Percentiles rank a stretch among this genome's conserved stretches.
These are phyloP conservation scores for Drosophila tropicalis DNA, from an alignment of 1,140 invertebrate genomes.

Conservation along the genomic window DNA sequence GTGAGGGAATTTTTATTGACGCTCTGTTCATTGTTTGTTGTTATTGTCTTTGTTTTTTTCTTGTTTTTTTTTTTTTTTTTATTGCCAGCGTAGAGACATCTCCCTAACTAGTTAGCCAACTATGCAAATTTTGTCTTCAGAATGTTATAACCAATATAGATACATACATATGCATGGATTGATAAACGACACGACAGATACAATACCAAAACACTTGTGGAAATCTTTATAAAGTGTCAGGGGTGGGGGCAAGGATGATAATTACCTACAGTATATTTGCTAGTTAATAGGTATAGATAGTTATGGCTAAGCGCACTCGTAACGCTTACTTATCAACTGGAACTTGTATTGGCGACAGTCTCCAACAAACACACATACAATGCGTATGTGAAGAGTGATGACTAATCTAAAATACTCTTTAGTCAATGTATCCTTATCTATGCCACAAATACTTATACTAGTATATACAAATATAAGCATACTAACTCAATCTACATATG, in stretches of 20 bases:
- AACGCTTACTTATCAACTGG: not conserved
- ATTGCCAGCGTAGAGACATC: constrained; percentile 10
- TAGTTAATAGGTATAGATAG: not conserved
- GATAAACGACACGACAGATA: constrained; percentile 22
- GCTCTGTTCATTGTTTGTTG: constrained; percentile 56
- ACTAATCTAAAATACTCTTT: constrained; percentile 65
- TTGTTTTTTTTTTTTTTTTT: constrained; percentile 2
- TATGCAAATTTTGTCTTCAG: constrained; percentile 36
- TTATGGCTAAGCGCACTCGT: no score
- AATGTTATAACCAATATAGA: constrained; percentile 4
- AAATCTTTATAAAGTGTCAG: constrained; percentile 33
- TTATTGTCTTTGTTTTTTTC: constrained; percentile 18
- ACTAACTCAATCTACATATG: constrained; percentile 35
- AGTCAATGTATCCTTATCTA: constrained; percentile 46
- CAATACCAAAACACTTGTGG: constrained; percentile 32
- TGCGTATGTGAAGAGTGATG: constrained; percentile 24
- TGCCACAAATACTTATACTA: not conserved
- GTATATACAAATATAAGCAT: not conserved
- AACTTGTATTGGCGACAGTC: not conserved
- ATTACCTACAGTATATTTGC: not conserved
- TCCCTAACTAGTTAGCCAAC: constrained; percentile 48
- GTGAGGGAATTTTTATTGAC: constrained; percentile 75
- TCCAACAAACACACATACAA: not conserved
- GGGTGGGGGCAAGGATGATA: not conserved
- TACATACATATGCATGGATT: constrained; percentile 14